phyloP scores from a whole-genome alignment of 2,888 invertebrate genomes.

The Lysandra bellargus region DNA sequence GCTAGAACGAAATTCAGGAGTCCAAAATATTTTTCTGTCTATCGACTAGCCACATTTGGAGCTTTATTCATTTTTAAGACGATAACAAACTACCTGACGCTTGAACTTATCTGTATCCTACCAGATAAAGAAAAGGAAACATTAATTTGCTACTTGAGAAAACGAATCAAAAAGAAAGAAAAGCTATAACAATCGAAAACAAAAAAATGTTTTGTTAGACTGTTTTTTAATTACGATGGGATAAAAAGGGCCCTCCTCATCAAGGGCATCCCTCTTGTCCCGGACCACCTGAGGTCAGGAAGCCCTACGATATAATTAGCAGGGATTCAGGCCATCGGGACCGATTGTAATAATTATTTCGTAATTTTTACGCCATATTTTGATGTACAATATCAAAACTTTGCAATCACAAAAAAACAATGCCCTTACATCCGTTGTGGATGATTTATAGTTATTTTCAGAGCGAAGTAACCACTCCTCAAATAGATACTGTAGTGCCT shows the following conservation, averaged over 20 bases:
- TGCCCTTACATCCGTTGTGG: no score
- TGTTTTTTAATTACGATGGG: constrained; percentile 18
- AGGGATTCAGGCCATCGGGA: constrained; percentile 6
- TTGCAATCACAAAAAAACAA: background rate
- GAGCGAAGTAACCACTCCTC: no score
- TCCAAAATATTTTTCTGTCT: no score
- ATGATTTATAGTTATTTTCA: no score
- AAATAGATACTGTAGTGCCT: no score
- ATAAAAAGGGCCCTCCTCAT: constrained; percentile 45
- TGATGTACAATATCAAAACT: background rate
- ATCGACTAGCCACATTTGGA: no score
- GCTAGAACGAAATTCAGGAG: no score
- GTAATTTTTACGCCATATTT: no score
- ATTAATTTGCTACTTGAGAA: constrained; percentile 17
- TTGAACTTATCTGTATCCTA: background rate
- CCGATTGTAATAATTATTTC: background rate
- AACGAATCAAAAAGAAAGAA: constrained; percentile 20
- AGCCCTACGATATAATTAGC: constrained; percentile 35
- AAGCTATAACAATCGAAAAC: background rate
- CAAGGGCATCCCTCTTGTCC: constrained; percentile 44
- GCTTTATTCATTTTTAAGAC: background rate
- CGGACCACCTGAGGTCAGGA: constrained; percentile 55
- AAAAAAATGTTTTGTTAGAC: constrained; percentile 21
- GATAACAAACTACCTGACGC: background rate
- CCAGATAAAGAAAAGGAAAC: constrained; percentile 19